Percentiles rank a stretch among this genome's conserved stretches.
These are phyloP conservation scores for Herminia tarsipennalis DNA, from an alignment of 2,888 invertebrate genomes.

Conservation along the genomic window DNA sequence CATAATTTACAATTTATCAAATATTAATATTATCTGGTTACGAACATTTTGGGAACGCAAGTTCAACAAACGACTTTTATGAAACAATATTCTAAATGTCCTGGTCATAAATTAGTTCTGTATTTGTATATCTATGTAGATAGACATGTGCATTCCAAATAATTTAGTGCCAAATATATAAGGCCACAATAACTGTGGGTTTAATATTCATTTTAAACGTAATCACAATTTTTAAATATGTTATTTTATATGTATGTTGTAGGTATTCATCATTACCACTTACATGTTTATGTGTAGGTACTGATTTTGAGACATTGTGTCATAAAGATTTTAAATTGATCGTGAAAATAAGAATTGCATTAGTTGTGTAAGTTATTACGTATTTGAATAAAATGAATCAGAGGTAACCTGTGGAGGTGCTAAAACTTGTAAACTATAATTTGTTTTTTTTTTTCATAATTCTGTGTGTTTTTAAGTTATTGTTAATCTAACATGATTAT, in stretches of 20 bases:
- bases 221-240: constrained; percentile 71
- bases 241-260: constrained; percentile 49
- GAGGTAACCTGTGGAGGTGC: constrained; percentile 78
- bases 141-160: constrained; percentile 81
- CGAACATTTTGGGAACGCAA: constrained; percentile 26
- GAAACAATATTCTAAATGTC: constrained; percentile 61
- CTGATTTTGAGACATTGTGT: constrained; percentile 64
- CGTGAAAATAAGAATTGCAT: constrained; percentile 50
- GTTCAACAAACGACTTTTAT: constrained; percentile 40
- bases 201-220: constrained; percentile 58
- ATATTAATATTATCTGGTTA: constrained; percentile 52
- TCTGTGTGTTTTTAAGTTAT: constrained; percentile 64
- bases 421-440: constrained; percentile 67
- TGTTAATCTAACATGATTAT: constrained; percentile 52
- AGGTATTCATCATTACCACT: constrained; percentile 45
- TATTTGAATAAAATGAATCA: constrained; percentile 54
- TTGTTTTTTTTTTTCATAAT: constrained; percentile 55
- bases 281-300: constrained; percentile 59
- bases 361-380: constrained; percentile 60
- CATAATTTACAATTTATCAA: constrained; percentile 20
- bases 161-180: constrained; percentile 81
- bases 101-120: constrained; percentile 51
- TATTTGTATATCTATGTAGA: constrained; percentile 66
- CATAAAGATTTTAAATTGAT: constrained; percentile 61
- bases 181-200: constrained; percentile 61